Evolutionary conservation across 1,140 invertebrate genomes (phyloP).

Genomic region (Megathymus violae): DNA sequence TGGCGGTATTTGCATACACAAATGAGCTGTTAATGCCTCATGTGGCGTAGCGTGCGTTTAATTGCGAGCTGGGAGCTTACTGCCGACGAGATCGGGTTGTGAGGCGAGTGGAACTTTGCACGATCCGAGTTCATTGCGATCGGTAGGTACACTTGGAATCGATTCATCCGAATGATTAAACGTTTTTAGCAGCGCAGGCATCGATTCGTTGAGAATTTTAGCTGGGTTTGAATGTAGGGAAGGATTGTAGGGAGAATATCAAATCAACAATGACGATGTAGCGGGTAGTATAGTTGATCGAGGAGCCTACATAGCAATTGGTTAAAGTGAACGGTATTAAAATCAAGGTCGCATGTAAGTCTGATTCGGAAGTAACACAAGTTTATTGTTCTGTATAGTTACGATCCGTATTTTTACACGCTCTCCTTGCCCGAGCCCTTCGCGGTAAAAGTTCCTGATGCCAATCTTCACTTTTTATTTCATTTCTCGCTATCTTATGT

Average conservation of each 20-base stretch:
- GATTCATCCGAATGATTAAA: too few species aligned
- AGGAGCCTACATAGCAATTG: background rate
- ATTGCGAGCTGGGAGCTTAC: slow-evolving; percentile 49
- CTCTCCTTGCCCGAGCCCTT: slow-evolving; percentile 23
- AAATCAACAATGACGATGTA: background rate
- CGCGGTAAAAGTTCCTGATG: slow-evolving; percentile 28
- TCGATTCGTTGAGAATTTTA: too few species aligned
- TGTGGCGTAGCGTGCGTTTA: slow-evolving; percentile 46
- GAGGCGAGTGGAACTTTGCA: slow-evolving; percentile 17
- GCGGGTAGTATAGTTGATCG: background rate
- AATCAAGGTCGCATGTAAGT: background rate
- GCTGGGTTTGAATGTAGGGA: too few species aligned
- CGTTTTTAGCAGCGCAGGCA: too few species aligned
- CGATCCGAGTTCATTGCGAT: too few species aligned
- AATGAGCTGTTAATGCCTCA: slow-evolving; percentile 40
- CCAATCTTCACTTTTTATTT: slow-evolving; percentile 27
- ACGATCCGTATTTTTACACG: background rate
- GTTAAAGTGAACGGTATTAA: background rate
- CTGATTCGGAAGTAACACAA: too few species aligned
- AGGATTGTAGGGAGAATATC: too few species aligned
- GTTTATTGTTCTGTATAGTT: too few species aligned
- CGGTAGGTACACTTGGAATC: too few species aligned
- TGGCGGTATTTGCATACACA: slow-evolving; percentile 53
- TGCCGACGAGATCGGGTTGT: slow-evolving; percentile 39
- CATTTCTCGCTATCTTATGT: slow-evolving; percentile 5